Percentiles rank a stretch among this genome's conserved stretches.
These are phyloP conservation scores for Cynaeus angustus DNA, from an alignment of 2,888 invertebrate genomes.

Conservation along the genomic window DNA sequence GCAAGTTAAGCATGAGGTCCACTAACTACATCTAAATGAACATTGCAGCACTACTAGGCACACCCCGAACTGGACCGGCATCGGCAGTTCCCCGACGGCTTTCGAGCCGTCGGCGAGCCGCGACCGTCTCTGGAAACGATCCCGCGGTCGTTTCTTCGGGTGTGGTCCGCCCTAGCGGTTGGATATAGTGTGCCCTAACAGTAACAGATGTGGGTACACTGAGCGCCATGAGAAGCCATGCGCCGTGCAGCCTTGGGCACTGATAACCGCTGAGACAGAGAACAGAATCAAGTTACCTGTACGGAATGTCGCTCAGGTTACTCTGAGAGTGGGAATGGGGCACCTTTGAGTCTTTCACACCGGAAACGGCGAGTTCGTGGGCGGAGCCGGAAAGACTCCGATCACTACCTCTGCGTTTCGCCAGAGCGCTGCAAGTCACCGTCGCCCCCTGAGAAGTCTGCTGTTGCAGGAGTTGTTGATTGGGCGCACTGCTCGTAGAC, in stretches of 20 bases:
- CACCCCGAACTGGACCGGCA: neutral
- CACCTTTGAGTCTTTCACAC: constrained; percentile 79
- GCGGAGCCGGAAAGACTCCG: constrained; percentile 89
- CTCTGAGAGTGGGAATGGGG: constrained; percentile 93
- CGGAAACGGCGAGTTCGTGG: constrained; percentile 85
- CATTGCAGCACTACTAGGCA: constrained; percentile 51
- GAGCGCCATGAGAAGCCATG: constrained; percentile 65
- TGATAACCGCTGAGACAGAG: constrained; percentile 24
- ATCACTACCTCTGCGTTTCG: constrained; percentile 86
- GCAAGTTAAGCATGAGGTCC: constrained; percentile 71
- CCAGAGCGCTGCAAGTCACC: constrained; percentile 70
- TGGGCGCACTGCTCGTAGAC: constrained; percentile 74
- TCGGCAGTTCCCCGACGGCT: constrained; percentile 2
- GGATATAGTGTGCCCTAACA: constrained; percentile 55
- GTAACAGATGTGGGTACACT: constrained; percentile 57
- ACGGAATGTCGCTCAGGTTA: constrained; percentile 89
- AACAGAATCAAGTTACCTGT: constrained; percentile 76
- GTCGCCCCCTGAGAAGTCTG: constrained; percentile 66
- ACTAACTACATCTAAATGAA: constrained; percentile 63
- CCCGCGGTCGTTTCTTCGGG: constrained; percentile 1
- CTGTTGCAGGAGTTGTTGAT: constrained; percentile 71
- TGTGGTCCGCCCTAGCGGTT: constrained; percentile 38
- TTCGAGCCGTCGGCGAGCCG: neutral
- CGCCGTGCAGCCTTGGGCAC: constrained; percentile 59
- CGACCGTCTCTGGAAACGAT: neutral